Percentiles rank a stretch among this genome's conserved stretches.
Evolutionary conservation across 2,113 vertebrate species (phyloP).

Genomic region (Pheucticus melanocephalus): DNA sequence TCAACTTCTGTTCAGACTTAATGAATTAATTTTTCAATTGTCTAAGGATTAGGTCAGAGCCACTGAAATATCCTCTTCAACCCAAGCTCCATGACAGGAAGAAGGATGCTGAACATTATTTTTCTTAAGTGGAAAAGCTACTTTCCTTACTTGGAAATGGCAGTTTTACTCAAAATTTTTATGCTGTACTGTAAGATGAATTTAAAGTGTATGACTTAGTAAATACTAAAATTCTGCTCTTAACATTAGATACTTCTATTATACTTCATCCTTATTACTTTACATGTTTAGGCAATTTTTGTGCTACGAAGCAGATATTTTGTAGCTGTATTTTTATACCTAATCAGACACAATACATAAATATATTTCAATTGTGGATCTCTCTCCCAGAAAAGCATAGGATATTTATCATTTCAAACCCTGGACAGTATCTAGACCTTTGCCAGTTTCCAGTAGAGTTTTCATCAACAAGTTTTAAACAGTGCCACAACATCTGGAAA

Average conservation of each 20-base stretch:
- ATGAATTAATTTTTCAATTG: background rate
- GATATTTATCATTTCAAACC: background rate
- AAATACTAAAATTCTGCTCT: background rate
- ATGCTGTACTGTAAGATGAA: background rate
- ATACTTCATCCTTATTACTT: background rate
- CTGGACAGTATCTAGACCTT: background rate
- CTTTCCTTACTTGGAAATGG: background rate
- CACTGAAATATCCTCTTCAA: background rate
- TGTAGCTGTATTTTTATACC: background rate
- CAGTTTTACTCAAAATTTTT: background rate
- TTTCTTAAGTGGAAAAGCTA: background rate
- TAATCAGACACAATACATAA: background rate
- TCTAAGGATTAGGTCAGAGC: background rate
- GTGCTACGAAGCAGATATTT: background rate
- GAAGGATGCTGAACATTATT: background rate
- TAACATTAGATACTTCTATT: background rate
- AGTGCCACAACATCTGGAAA: background rate
- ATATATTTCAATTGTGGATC: background rate
- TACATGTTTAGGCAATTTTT: background rate
- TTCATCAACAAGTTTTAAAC: background rate
- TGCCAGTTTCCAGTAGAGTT: background rate
- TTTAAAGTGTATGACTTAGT: background rate
- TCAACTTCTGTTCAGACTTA: background rate
- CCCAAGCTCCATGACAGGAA: background rate
- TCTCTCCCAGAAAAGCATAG: background rate